phyloP scores from a whole-genome alignment of 2,888 invertebrate genomes.

The Trichogramma evanescens region DNA sequence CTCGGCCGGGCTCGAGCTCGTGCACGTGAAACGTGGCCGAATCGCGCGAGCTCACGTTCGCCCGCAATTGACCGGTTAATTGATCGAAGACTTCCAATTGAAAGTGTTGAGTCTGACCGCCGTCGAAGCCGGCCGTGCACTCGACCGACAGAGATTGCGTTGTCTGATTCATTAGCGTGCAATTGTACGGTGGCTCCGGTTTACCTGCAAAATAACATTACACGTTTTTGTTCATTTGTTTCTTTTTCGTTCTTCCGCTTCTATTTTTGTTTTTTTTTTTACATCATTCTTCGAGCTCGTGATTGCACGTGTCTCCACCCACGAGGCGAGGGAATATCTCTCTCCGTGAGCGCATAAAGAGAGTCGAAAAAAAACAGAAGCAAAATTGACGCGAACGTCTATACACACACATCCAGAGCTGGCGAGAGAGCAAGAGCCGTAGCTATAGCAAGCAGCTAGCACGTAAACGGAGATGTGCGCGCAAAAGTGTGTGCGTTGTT shows the following conservation, averaged over 20 bases:
- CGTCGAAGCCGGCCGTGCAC: slow-evolving; percentile 69
- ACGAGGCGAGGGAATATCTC: too few relatives aligned
- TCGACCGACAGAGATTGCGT: slow-evolving; percentile 68
- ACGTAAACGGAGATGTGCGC: too few relatives aligned
- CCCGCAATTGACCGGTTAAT: slow-evolving; percentile 56
- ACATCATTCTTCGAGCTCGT: neutral
- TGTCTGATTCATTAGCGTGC: slow-evolving; percentile 71
- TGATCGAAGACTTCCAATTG: slow-evolving; percentile 68
- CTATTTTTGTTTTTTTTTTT: neutral
- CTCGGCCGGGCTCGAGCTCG: slow-evolving; percentile 70
- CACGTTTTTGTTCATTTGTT: neutral
- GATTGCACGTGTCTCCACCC: too few relatives aligned
- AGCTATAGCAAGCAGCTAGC: too few relatives aligned
- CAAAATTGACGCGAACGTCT: too few relatives aligned
- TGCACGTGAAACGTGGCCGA: slow-evolving; percentile 67
- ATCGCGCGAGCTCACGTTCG: slow-evolving; percentile 63
- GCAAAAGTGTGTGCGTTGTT: too few relatives aligned
- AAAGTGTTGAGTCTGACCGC: slow-evolving; percentile 69
- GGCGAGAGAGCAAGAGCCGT: too few relatives aligned
- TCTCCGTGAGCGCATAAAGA: too few relatives aligned
- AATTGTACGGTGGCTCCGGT: slow-evolving; percentile 72
- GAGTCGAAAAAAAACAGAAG: too few relatives aligned
- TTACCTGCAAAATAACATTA: slow-evolving; percentile 51
- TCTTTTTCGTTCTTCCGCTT: too few relatives aligned
- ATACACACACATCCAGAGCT: too few relatives aligned